Evolutionary conservation across 2,888 invertebrate species (phyloP).

Genomic region (Luffia ferchaultella): DNA sequence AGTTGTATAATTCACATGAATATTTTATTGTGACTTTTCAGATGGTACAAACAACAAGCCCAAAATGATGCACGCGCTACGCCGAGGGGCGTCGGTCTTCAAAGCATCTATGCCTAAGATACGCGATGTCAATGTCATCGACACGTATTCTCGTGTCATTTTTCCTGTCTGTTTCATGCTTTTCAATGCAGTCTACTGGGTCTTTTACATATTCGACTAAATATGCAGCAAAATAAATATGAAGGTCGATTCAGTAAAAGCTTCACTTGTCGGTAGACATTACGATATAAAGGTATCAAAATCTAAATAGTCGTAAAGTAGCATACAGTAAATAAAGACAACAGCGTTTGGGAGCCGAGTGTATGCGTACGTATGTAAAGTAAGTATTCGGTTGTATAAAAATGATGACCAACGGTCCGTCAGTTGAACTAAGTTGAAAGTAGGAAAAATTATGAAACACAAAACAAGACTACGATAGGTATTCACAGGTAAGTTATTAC

Average conservation of each 20-base stretch:
- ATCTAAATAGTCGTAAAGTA: too few relatives aligned
- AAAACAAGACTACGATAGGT: too few relatives aligned
- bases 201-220: slow-evolving; percentile 85
- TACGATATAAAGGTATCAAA: too few relatives aligned
- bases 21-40: slow-evolving; percentile 29
- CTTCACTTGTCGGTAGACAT: neutral
- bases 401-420: too few relatives aligned
- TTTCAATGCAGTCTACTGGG: slow-evolving; percentile 96
- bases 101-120: slow-evolving; percentile 95
- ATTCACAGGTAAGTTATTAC: too few relatives aligned
- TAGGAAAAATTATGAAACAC: too few relatives aligned
- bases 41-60: slow-evolving; percentile 68
- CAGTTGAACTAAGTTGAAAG: too few relatives aligned
- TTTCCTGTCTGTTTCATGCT: slow-evolving; percentile 96
- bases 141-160: slow-evolving; percentile 94
- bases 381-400: too few relatives aligned
- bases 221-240: slow-evolving; percentile 4
- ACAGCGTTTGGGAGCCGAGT: too few relatives aligned
- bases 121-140: slow-evolving; percentile 97
- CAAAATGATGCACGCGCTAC: slow-evolving; percentile 81
- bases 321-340: too few relatives aligned
- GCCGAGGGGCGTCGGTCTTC: slow-evolving; percentile 84
- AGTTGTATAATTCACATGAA: slow-evolving; percentile 1
- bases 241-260: neutral
- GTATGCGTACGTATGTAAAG: too few relatives aligned